Evolutionary conservation across 2,888 invertebrate species (phyloP).

Genomic region (Chydorus sphaericus): DNA sequence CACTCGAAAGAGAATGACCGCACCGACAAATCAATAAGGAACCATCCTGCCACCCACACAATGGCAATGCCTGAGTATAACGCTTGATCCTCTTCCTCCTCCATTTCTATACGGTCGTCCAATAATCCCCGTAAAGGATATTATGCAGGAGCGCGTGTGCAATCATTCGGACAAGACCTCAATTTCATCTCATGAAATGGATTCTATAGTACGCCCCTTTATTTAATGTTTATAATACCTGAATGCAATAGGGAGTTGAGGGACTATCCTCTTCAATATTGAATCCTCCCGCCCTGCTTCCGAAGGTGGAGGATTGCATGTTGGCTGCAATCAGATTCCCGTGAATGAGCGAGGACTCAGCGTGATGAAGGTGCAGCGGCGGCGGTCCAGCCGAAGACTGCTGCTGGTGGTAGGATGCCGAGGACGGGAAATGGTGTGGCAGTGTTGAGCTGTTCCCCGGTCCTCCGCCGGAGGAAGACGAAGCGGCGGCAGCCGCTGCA

Average conservation of each 20-base stretch:
- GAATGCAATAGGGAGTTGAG: slow-evolving; percentile 4
- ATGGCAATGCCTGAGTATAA: no score
- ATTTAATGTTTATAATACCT: slow-evolving; percentile 1
- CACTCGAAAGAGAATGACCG: no score
- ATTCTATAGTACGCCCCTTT: background rate
- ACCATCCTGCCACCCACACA: no score
- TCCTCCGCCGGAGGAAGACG: background rate
- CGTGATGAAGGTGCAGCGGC: background rate
- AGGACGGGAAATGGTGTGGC: slow-evolving; percentile 7
- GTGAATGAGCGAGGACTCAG: background rate
- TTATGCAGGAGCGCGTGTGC: background rate
- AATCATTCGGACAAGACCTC: background rate
- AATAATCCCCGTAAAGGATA: no score
- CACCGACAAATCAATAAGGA: no score
- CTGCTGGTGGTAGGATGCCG: slow-evolving; percentile 17
- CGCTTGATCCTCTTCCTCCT: no score
- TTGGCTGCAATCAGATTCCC: slow-evolving; percentile 3
- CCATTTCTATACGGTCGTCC: no score
- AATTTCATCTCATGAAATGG: background rate
- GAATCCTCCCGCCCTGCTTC: slow-evolving; percentile 5
- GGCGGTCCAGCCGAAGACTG: background rate
- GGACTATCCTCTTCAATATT: slow-evolving; percentile 4
- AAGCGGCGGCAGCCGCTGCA: background rate
- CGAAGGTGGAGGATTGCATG: background rate
- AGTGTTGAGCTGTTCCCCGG: slow-evolving; percentile 8